phyloP scores from a whole-genome alignment of 2,888 invertebrate genomes.

The Odontocolon sp. region DNA sequence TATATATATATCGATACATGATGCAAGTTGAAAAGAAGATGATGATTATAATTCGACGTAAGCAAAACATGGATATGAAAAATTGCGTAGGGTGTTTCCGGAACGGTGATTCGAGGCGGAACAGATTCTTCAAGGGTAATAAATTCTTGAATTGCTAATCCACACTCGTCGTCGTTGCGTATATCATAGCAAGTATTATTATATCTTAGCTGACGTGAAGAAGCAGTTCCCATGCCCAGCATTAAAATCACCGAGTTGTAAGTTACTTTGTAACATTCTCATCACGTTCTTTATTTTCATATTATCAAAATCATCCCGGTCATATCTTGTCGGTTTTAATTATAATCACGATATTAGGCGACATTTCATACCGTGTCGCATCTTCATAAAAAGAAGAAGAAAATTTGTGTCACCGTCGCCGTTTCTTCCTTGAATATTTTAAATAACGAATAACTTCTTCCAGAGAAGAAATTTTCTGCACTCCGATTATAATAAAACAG shows the following conservation, averaged over 20 bases:
- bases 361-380: not conserved
- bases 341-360: slow-evolving; percentile 17
- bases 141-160: slow-evolving; percentile 51
- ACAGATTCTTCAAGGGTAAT: slow-evolving; percentile 57
- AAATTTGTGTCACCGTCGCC: too few relatives aligned
- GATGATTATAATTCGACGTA: not conserved
- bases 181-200: too few relatives aligned
- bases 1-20: slow-evolving; percentile 2
- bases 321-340: slow-evolving; percentile 37
- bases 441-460: not conserved
- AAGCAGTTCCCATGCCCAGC: slow-evolving; percentile 23
- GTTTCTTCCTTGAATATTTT: not conserved
- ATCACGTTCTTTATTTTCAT: slow-evolving; percentile 5
- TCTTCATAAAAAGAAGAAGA: not conserved
- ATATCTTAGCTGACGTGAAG: too few relatives aligned
- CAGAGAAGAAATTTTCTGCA: too few relatives aligned
- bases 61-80: slow-evolving; percentile 40
- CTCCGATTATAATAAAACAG: slow-evolving; percentile 15
- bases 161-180: slow-evolving; percentile 8
- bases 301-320: slow-evolving; percentile 39
- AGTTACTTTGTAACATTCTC: slow-evolving; percentile 16
- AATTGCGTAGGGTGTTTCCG: slow-evolving; percentile 51
- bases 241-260: slow-evolving; percentile 31
- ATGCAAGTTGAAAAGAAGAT: not conserved
- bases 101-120: slow-evolving; percentile 61